Base-by-base conservation (phyloP, 2,888 invertebrate genomes). In the Schrankia costaestrigalis region DNA sequence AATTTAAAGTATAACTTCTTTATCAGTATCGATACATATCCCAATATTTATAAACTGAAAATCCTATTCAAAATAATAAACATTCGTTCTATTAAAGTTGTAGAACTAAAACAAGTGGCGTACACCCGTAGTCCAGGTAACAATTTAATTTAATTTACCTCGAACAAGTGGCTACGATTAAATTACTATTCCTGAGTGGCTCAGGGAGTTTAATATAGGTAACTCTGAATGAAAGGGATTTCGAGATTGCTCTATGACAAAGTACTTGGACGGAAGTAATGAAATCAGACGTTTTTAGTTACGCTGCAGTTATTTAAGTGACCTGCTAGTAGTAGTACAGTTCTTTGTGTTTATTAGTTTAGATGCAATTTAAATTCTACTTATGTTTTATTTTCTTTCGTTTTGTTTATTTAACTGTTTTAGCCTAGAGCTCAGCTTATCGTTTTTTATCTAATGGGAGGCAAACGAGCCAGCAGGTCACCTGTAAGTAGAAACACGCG, bases 271-370 rank as follows among this genome's bases (percentile, higher is more conserved):
- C 63, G 78, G 75, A 77, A 74, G 71, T 57, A 58, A 73, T 76
- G 72, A 77, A 77, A 61, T 41, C 51, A 43, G 54, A 33, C 45
- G 67, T 56, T 64, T 66, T 61, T 60, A 68, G 68, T 71, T 62
- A 57, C 64, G 67, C 57, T 63, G 62, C 61, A 56, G 54, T 68
- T 68, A 63, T 71, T 67, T 64, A 55, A 35, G 33, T 39, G 7
- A 31, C n/a, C 14, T 11, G 4, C 12, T 13, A 1, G 11, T 26
- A 8, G 8, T 3, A 6, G 34, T 7, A n/a, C n/a, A n/a, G n/a
- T n/a, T n/a, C n/a, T n/a, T n/a, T n/a, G n/a, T n/a, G n/a, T n/a
- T n/a, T n/a, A n/a, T n/a, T n/a, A n/a, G n/a, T n/a, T n/a, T n/a
- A n/a, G n/a, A n/a, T n/a, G n/a, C n/a, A n/a, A n/a, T n/a, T n/a